These are phyloP conservation scores for Notarius lentiginosus DNA, from an alignment of 2,113 vertebrate genomes.

Conservation along the genomic window DNA sequence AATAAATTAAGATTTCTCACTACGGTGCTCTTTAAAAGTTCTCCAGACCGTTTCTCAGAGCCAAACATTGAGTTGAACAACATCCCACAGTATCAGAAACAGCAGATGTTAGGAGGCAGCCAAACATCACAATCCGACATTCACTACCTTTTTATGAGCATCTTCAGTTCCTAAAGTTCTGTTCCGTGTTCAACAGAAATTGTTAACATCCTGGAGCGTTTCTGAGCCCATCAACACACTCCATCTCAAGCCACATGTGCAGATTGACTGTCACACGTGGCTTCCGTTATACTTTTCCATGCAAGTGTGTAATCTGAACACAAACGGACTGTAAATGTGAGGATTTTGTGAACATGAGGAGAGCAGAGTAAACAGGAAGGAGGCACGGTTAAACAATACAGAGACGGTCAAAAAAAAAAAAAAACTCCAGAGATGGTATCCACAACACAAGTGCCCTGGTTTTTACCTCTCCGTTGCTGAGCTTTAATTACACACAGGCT, in stretches of 20 bases:
- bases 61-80: not conserved
- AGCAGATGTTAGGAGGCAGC: not conserved
- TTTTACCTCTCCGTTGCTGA: conserved; percentile 16
- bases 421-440: not conserved
- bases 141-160: not conserved
- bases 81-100: not conserved
- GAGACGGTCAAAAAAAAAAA: not conserved
- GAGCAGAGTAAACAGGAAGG: not conserved
- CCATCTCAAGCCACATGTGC: not conserved
- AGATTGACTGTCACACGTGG: not conserved
- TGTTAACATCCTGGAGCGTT: not conserved
- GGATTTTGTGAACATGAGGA: not conserved
- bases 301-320: not conserved
- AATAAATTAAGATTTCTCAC: not conserved
- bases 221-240: not conserved
- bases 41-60: not conserved
- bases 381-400: conserved; percentile 5
- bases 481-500: conserved; percentile 35
- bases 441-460: conserved; percentile 41
- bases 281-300: not conserved
- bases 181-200: not conserved
- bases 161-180: not conserved
- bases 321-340: not conserved
- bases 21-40: not conserved
- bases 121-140: not conserved